These are phyloP conservation scores for Cheilosia soror DNA, from an alignment of 2,888 invertebrate genomes.

Conservation along the genomic window DNA sequence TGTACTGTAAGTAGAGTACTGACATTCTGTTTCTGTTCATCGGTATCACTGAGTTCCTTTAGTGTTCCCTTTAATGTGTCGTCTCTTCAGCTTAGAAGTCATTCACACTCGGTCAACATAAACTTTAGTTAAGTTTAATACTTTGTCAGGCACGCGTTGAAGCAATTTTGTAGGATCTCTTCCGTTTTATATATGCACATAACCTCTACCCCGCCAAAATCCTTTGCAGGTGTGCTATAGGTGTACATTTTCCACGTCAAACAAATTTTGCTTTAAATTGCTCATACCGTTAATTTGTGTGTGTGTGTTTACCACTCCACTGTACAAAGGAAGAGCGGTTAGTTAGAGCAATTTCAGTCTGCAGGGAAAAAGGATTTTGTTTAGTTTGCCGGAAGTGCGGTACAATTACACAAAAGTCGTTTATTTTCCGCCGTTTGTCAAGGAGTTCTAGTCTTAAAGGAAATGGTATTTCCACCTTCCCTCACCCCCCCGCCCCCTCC, in stretches of 20 bases:
- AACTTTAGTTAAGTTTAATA: constrained; percentile 61
- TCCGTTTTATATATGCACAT: neutral
- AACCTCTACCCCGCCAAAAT: neutral
- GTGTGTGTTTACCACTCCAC: constrained; percentile 30
- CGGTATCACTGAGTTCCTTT: neutral
- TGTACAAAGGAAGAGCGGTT: neutral
- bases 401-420: constrained; percentile 56
- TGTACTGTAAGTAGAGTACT: constrained; percentile 6
- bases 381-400: constrained; percentile 69
- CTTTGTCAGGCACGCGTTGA: constrained; percentile 60
- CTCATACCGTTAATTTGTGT: constrained; percentile 55
- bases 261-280: constrained; percentile 49
- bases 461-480: constrained; percentile 1
- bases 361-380: constrained; percentile 33
- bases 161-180: constrained; percentile 11
- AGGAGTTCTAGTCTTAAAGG: constrained; percentile 27
- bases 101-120: constrained; percentile 69
- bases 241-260: constrained; percentile 41
- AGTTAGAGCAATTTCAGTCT: neutral
- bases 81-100: constrained; percentile 36
- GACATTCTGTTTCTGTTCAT: constrained; percentile 27
- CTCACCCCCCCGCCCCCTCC: too few relatives aligned
- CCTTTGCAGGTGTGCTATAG: neutral
- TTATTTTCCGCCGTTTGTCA: constrained; percentile 45
- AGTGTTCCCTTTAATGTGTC: neutral